Conservation (phyloP, 2,888 invertebrate species). For the Zonitis immaculata region DNA sequence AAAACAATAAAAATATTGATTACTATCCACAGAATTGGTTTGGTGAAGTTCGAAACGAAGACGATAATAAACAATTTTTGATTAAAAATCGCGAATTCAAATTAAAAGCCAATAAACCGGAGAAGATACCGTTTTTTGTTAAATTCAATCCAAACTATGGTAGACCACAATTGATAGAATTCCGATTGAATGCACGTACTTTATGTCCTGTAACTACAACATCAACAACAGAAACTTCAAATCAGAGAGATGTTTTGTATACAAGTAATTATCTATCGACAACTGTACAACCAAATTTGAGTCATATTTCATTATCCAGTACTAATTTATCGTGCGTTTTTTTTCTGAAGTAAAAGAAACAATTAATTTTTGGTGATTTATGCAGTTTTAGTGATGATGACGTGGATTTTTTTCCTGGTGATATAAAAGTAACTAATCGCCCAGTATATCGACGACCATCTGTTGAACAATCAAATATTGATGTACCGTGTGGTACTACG, state of each 20-base stretch:
- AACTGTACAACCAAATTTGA: neutral
- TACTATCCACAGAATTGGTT: slow-evolving; percentile 45
- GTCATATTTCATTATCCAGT: slow-evolving; percentile 2
- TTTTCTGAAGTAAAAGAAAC: too few relatives aligned
- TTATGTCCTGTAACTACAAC: slow-evolving; percentile 49
- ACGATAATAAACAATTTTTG: slow-evolving; percentile 58
- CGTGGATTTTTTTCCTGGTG: slow-evolving; percentile 39
- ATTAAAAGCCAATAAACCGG: slow-evolving; percentile 53
- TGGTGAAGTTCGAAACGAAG: slow-evolving; percentile 56
- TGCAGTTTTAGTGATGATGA: slow-evolving; percentile 23
- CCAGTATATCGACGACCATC: neutral
- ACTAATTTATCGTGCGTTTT: neutral
- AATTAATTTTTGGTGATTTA: neutral
- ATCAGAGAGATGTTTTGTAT: slow-evolving; percentile 35
- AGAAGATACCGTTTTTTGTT: slow-evolving; percentile 56
- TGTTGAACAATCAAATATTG: slow-evolving; percentile 5
- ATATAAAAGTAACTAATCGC: slow-evolving; percentile 23
- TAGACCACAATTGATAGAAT: slow-evolving; percentile 41
- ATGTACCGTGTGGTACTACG: slow-evolving; percentile 36
- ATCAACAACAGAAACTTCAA: slow-evolving; percentile 41
- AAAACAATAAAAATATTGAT: too few relatives aligned
- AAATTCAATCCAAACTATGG: slow-evolving; percentile 53
- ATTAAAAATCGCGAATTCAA: slow-evolving; percentile 57
- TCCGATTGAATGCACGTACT: slow-evolving; percentile 55
- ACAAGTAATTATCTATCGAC: slow-evolving; percentile 25